Conservation (phyloP, 2,113 vertebrate species). For the Tenebrosternarchus preto region DNA sequence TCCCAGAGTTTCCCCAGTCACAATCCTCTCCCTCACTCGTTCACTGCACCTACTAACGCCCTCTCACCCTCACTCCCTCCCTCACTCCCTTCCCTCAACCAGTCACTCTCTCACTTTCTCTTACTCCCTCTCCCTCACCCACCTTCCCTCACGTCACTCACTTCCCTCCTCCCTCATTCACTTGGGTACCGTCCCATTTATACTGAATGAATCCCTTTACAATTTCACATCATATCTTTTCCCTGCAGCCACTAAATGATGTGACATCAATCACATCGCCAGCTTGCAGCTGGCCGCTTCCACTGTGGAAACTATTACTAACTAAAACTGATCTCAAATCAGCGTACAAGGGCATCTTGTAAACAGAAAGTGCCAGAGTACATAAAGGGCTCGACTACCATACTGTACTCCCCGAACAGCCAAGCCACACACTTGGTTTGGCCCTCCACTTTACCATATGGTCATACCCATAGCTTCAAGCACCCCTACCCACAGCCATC, state of each 20-base stretch:
- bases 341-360: no score
- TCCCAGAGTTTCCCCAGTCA: conserved; percentile 31
- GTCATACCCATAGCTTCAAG: no score
- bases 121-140: not conserved
- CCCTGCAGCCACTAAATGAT: not conserved
- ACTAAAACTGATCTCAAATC: not conserved
- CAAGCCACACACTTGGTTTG: no score
- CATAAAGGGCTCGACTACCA: no score
- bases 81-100: not conserved
- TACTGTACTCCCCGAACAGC: no score
- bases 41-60: not conserved
- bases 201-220: no score
- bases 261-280: conserved; percentile 10
- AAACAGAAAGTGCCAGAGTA: no score
- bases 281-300: not conserved
- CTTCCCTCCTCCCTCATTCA: not conserved
- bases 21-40: not conserved
- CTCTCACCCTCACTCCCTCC: not conserved
- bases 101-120: not conserved
- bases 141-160: not conserved
- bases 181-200: not conserved
- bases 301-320: not conserved
- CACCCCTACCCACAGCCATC: no score
- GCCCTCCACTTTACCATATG: no score
- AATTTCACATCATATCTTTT: not conserved